Conservation (phyloP, 2,888 invertebrate species). For the Amphipoea lucens region DNA sequence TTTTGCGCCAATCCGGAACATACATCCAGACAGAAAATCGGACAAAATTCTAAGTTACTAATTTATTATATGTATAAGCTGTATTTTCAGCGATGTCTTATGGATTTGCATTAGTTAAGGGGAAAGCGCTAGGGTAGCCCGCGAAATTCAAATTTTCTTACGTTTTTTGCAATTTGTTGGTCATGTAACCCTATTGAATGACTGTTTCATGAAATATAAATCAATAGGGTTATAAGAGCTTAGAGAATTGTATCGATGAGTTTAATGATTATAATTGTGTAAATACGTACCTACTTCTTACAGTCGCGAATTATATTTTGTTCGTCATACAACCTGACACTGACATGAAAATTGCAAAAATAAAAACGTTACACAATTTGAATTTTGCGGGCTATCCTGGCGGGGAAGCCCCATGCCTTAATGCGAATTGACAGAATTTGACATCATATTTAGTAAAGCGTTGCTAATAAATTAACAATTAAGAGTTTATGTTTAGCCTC, state of each 20-base stretch:
- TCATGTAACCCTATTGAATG: neutral
- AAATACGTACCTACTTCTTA: neutral
- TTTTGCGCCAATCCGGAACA: too few relatives aligned
- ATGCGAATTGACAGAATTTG: neutral
- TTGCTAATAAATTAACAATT: constrained; percentile 57
- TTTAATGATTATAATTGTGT: neutral
- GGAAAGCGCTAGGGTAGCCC: neutral
- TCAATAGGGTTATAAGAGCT: neutral
- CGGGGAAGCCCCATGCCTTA: too few relatives aligned
- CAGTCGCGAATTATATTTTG: too few relatives aligned
- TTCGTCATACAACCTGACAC: too few relatives aligned
- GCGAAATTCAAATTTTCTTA: neutral
- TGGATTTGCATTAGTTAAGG: neutral
- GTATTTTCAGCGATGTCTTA: neutral
- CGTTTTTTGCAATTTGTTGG: too few relatives aligned
- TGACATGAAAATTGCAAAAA: too few relatives aligned
- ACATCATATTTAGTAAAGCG: neutral
- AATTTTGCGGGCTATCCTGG: too few relatives aligned
- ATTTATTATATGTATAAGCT: too few relatives aligned
- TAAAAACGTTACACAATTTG: too few relatives aligned
- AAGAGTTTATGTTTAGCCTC: constrained; percentile 50
- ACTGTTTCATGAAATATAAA: neutral
- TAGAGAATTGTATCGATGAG: neutral
- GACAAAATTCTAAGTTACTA: too few relatives aligned
- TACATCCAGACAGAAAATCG: too few relatives aligned